A percentile compares a stretch with the other conserved stretches of the same genome.
phyloP scores from a whole-genome alignment of 2,888 invertebrate genomes.

The Dioctria rufipes region DNA sequence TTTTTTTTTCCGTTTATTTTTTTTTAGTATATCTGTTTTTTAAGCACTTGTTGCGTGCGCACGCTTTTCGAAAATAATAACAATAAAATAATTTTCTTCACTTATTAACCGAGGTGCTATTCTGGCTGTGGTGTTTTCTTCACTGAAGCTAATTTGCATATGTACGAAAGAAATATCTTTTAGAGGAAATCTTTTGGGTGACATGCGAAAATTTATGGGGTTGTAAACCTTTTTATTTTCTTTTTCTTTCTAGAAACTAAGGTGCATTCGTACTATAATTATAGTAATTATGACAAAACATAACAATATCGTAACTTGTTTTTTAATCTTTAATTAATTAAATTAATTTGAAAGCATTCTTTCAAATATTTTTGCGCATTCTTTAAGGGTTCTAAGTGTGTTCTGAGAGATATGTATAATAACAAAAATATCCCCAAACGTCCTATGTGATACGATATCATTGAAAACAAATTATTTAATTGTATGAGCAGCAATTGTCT shows the following conservation, averaged over 20 bases:
- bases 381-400: no score
- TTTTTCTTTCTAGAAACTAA: not conserved
- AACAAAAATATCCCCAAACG: no score
- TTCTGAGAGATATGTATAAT: no score
- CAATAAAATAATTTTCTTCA: constrained; percentile 19
- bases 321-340: no score
- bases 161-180: constrained; percentile 25
- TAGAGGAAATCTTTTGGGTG: constrained; percentile 34
- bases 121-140: constrained; percentile 3
- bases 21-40: constrained; percentile 24
- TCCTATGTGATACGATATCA: no score
- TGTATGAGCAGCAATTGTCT: no score
- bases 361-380: no score
- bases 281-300: no score
- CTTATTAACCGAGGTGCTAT: not conserved
- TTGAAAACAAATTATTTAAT: no score
- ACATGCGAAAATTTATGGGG: constrained; percentile 31
- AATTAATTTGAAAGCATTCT: no score
- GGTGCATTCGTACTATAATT: not conserved
- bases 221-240: constrained; percentile 20
- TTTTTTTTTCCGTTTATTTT: not conserved
- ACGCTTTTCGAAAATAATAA: not conserved
- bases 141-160: constrained; percentile 31
- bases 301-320: no score
- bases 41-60: constrained; percentile 42